Evolutionary conservation across 2,888 invertebrate genomes (phyloP), one percentile per base, ranked within the genome.

Genomic region (Poecilus cupreus): DNA sequence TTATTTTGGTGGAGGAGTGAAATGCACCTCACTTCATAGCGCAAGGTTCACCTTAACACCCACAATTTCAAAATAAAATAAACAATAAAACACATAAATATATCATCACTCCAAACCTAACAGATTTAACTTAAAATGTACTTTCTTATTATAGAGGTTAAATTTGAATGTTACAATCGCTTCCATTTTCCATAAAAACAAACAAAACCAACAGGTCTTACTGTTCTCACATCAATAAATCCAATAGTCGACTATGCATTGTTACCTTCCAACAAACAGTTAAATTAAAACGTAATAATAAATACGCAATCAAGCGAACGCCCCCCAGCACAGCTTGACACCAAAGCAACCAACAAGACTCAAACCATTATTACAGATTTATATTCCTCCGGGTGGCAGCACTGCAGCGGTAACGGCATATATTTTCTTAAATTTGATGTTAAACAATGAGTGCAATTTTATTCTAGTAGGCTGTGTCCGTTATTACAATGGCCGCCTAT

Each of bases 271-370:
- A 32, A 32, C 51, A 13, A 68, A 68, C 64, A 68, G 64, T 68
- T 68, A 68, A 68, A 64, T 64, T 26, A 64, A 68, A 68, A 68
- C 64, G 37, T 68, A 68, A 68, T 37, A 64, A 37, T 68, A 68
- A 68, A 68, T 68, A 32, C 51, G 32, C 18, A 8, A 18, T n/a
- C 26, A 60, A 24, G 26, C 13, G 26, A 13, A 32, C 32, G 18
- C 13, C 51, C 51, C 10, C 51, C 4, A 10, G 51, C 51, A 6
- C 18, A 10, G n/a, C 13, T 10, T 46, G 46, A 46, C 46, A 68
- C 64, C 37, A 68, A 37, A 32, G 16, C 64, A 10, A 32, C 13
- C 32, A 60, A 1, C 20, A 5, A 2, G 16, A 32, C 8, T 64
- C 13, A 10, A 43, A n/a, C 24, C 20, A 72, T 43, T 72, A 72